Evolutionary conservation across 2,888 invertebrate genomes (phyloP), one percentile per base, ranked within the genome.

Genomic region (Bellardia pandia): DNA sequence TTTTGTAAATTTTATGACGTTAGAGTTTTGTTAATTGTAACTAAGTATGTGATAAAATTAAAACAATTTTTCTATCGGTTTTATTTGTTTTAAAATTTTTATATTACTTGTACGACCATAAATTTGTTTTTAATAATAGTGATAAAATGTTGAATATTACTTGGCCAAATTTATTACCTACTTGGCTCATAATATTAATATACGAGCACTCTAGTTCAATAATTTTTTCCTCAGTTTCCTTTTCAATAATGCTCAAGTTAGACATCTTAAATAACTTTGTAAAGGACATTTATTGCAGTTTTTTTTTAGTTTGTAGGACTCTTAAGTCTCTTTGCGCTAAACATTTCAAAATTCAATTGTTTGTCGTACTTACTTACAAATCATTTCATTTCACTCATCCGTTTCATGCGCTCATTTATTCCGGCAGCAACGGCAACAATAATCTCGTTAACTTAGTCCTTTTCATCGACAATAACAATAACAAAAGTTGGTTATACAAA

Each of bases 321-420:
- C 23, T 30, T 71, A 40, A 53, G 53, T 72, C 40, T 51, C 11
- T 13, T 23, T 51, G 42, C 51, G 62, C 76, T 66, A 56, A 48
- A 71, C 62, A 83, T 83, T 76, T 77, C n/a, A 48, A 66, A 85
- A 85, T 79, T 80, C 64, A 75, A 85, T 86, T 86, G 86, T 68
- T 82, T 74, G 56, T 40, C 30, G 30, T 66, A 9, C 11, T 45
- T 78, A 58, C 53, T 86, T 60, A 83, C 79, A 83, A 86, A 80
- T 86, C 71, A 86, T 79, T 86, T 40, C 71, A 86, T 53, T 76
- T 83, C 30, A 64, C 37, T 45, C 45, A 42, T 42, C 11, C 40
- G 40, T 37, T 62, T 13, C 37, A 60, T 33, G 2, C 33, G 48
- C 33, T 33, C 53, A 37, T 56, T 56, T 40, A 60, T 79, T 62